phyloP scores from a whole-genome alignment of 2,797 vertebrate genomes.

The Chromis chromis region DNA sequence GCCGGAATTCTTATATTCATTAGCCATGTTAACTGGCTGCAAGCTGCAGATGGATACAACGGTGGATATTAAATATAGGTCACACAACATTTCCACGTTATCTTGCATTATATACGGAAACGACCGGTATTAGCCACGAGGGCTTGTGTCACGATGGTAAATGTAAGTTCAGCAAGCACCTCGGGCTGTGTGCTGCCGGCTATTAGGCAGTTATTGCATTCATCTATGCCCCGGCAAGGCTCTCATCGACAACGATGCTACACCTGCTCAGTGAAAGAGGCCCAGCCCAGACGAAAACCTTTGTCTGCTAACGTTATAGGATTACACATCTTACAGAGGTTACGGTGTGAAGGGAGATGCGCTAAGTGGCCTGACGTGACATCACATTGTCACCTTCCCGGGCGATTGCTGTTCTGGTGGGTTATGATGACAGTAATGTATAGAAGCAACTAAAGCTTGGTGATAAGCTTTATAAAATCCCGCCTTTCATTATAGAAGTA shows the following conservation, averaged over 20 bases:
- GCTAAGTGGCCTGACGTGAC: slow-evolving; percentile 38
- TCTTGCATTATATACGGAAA: slow-evolving; percentile 5
- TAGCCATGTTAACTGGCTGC: not conserved
- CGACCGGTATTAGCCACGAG: slow-evolving; percentile 13
- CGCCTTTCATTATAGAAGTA: slow-evolving; percentile 29
- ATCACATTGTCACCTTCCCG: slow-evolving; percentile 8
- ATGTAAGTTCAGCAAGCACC: slow-evolving; percentile 22
- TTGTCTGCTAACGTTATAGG: slow-evolving; percentile 70
- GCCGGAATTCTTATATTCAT: not conserved
- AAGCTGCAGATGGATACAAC: not conserved
- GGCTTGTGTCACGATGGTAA: slow-evolving; percentile 16
- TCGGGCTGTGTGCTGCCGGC: not conserved
- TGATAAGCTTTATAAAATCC: slow-evolving; percentile 28
- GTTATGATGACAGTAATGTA: not conserved
- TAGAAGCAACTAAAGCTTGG: not conserved
- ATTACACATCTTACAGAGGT: slow-evolving; percentile 63
- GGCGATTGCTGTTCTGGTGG: slow-evolving; percentile 4
- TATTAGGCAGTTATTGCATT: slow-evolving; percentile 20
- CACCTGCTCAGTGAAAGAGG: slow-evolving; percentile 64
- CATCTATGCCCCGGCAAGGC: slow-evolving; percentile 17
- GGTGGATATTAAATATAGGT: slow-evolving; percentile 64
- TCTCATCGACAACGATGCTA: slow-evolving; percentile 47
- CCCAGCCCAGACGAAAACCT: slow-evolving; percentile 64
- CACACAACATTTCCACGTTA: slow-evolving; percentile 30
- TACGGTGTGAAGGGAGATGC: slow-evolving; percentile 36